These are phyloP conservation scores for Apogon hyalosoma DNA, from an alignment of 2,797 vertebrate genomes.

Conservation along the genomic window DNA sequence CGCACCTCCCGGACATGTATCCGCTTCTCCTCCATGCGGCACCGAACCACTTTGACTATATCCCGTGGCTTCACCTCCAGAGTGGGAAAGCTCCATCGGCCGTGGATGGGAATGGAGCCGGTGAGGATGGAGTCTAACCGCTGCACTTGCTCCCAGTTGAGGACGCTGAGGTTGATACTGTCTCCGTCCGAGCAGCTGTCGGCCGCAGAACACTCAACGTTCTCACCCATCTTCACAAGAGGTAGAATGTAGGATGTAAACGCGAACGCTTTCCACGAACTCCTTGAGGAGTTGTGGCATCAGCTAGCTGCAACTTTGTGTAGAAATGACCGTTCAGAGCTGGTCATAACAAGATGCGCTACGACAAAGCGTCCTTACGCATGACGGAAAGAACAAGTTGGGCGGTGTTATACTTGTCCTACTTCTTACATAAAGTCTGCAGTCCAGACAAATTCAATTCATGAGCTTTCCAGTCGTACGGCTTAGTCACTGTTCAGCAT, in stretches of 20 bases:
- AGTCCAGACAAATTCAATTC: conserved; percentile 56
- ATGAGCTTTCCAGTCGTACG: conserved; percentile 41
- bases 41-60: conserved; percentile 94
- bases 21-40: conserved; percentile 91
- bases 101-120: conserved; percentile 96
- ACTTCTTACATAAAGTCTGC: conserved; percentile 69
- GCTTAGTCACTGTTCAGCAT: conserved; percentile 70
- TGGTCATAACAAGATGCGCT: conserved; percentile 39
- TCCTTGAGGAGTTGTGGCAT: conserved; percentile 43
- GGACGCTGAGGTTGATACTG: conserved; percentile 90
- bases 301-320: conserved; percentile 33
- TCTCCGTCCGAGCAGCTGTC: conserved; percentile 67
- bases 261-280: conserved; percentile 25
- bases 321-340: conserved; percentile 6
- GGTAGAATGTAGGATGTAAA: conserved; percentile 44
- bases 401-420: conserved; percentile 57
- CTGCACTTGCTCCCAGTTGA: conserved; percentile 98
- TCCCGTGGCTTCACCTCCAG: conserved; percentile 94
- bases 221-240: conserved; percentile 86
- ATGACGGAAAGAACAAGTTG: conserved; percentile 25
- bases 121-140: conserved; percentile 93
- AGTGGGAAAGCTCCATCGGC: conserved; percentile 97
- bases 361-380: conserved; percentile 28
- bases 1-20: conserved; percentile 94
- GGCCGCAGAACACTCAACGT: conserved; percentile 62